Evolutionary conservation across 2,888 invertebrate genomes (phyloP).

Genomic region (Bellardia pandia): DNA sequence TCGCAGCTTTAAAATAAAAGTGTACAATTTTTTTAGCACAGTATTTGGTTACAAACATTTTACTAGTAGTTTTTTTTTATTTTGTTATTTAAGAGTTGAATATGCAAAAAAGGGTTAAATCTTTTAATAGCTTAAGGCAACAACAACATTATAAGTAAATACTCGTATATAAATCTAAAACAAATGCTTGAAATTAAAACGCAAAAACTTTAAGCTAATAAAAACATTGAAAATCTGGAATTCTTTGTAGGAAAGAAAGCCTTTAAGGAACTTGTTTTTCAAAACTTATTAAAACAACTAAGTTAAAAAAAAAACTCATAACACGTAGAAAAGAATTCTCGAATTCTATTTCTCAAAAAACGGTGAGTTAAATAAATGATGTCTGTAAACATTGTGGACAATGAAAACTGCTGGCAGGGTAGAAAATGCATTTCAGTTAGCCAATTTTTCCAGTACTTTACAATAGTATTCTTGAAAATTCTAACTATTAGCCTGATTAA

Average conservation of each 20-base stretch:
- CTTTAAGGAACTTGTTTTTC: too few species aligned
- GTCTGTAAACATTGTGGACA: too few species aligned
- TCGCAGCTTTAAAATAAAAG: slow-evolving; percentile 16
- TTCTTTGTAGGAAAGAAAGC: neutral
- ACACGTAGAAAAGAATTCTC: too few species aligned
- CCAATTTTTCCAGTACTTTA: too few species aligned
- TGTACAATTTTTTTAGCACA: slow-evolving; percentile 29
- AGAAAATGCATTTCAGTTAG: too few species aligned
- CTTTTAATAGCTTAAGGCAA: neutral
- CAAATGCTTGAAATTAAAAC: slow-evolving; percentile 30
- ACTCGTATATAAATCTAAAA: neutral
- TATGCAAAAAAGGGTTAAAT: slow-evolving; percentile 63
- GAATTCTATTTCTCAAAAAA: too few species aligned
- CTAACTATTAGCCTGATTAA: too few species aligned
- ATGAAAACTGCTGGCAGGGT: too few species aligned
- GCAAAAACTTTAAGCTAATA: slow-evolving; percentile 23
- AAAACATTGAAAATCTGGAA: neutral
- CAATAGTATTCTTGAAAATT: too few species aligned
- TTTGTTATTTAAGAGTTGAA: neutral
- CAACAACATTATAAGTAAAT: neutral
- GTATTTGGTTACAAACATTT: neutral
- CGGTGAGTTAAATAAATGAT: too few species aligned
- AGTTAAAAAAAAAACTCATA: too few species aligned
- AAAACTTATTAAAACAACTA: too few species aligned
- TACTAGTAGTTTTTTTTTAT: slow-evolving; percentile 1